Conservation (phyloP, 2,888 invertebrate species). For the Aporophyla nigra region DNA sequence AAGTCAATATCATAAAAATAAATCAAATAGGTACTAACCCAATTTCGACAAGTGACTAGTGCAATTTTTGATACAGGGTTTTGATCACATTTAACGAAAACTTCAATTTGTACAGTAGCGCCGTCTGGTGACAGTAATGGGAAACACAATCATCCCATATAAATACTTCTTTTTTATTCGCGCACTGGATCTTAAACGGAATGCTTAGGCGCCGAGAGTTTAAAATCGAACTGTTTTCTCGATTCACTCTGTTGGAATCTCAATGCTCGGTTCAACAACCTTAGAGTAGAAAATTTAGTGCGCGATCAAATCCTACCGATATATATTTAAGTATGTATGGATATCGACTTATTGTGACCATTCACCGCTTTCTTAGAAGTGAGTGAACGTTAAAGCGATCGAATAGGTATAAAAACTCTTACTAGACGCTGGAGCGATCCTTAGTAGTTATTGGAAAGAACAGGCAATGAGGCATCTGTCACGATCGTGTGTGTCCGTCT, state of each 20-base stretch:
- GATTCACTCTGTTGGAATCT: no score
- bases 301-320: no score
- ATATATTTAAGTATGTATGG: no score
- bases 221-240: no score
- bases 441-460: slow-evolving; percentile 75
- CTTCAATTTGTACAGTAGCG: slow-evolving; percentile 3
- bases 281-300: no score
- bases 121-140: neutral
- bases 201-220: no score
- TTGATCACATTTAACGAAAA: neutral
- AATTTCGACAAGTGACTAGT: slow-evolving; percentile 48
- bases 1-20: slow-evolving; percentile 23
- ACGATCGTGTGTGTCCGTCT: slow-evolving; percentile 49
- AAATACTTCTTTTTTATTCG: neutral
- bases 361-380: neutral
- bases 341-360: neutral
- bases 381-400: neutral
- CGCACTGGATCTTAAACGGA: no score
- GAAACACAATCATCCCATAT: neutral
- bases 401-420: slow-evolving; percentile 9
- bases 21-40: slow-evolving; percentile 45
- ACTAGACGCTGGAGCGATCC: slow-evolving; percentile 30
- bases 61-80: neutral
- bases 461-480: slow-evolving; percentile 68
- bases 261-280: no score